A percentile compares a stretch with the other conserved stretches of the same genome.
These are phyloP conservation scores for Lepidothrix coronata DNA, from an alignment of 2,113 vertebrate genomes.

Conservation along the genomic window DNA sequence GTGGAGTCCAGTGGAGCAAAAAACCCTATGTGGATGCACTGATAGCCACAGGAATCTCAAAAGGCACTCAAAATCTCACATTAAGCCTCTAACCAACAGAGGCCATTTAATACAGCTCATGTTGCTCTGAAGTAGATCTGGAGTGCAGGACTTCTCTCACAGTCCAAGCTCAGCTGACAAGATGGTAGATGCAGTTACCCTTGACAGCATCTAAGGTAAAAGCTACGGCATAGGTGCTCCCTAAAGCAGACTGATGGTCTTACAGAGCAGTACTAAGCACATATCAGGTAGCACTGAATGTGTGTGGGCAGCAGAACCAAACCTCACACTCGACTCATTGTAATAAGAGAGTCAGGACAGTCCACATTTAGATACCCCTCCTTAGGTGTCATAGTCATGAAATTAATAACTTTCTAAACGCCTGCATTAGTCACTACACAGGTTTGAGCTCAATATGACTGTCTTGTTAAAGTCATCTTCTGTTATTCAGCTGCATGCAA, in stretches of 20 bases:
- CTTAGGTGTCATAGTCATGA: background rate
- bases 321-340: accelerated
- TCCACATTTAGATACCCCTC: accelerated
- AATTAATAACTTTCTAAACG: background rate
- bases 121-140: background rate
- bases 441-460: background rate
- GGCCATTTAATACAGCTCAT: background rate
- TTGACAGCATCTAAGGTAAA: background rate
- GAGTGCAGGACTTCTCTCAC: background rate
- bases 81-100: background rate
- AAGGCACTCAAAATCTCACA: background rate
- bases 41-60: background rate
- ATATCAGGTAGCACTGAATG: background rate
- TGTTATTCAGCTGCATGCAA: background rate
- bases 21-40: background rate
- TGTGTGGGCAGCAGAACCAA: background rate
- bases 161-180: background rate
- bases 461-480: background rate
- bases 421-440: background rate
- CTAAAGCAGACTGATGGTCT: background rate
- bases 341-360: background rate
- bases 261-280: background rate
- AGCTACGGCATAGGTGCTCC: background rate
- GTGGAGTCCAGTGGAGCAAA: background rate
- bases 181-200: background rate